These are phyloP conservation scores for Galaxea fascicularis DNA, from an alignment of 92 coral and sea anemone genomes.

Conservation along the genomic window DNA sequence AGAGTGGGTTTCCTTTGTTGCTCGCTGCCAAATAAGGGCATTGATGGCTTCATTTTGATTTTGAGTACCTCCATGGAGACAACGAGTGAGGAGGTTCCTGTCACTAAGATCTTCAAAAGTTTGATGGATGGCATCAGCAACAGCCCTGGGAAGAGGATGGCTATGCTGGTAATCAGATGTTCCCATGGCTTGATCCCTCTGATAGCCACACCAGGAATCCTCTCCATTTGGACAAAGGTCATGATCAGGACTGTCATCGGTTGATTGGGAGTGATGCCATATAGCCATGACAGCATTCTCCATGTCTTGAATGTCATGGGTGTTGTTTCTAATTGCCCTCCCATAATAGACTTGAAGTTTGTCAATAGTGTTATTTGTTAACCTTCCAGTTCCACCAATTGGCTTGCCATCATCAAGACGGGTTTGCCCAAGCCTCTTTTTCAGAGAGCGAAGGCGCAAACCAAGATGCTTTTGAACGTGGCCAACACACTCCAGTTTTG, in stretches of 20 bases:
- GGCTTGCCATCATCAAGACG: conserved; percentile 62
- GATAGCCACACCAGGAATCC: conserved; percentile 57
- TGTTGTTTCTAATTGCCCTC: conserved; percentile 59
- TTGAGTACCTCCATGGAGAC: conserved; percentile 69
- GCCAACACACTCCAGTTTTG: conserved; percentile 67
- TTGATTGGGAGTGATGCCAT: conserved; percentile 63
- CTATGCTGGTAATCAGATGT: conserved; percentile 20
- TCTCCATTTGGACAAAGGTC: conserved; percentile 47
- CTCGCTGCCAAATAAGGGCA: conserved; percentile 72
- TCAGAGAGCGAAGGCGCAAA: conserved; percentile 65
- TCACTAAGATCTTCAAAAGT: conserved; percentile 35
- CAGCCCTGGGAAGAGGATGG: conserved; percentile 47
- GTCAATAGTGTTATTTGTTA: conserved; percentile 52
- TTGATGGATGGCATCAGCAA: conserved; percentile 30
- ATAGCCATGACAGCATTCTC: conserved; percentile 68
- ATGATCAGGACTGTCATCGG: conserved; percentile 58
- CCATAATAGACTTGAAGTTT: conserved; percentile 62
- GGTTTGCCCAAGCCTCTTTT: conserved; percentile 56
- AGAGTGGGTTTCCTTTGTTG: conserved; percentile 64
- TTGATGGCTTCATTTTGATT: conserved; percentile 75
- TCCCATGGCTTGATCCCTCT: conserved; percentile 26
- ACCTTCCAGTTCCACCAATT: conserved; percentile 64
- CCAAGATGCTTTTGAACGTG: conserved; percentile 68
- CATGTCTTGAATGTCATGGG: conserved; percentile 46
- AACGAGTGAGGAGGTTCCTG: conserved; percentile 29